A percentile compares a stretch with the other conserved stretches of the same genome.
Conservation (phyloP, 2,113 vertebrate genomes). For the Recurvirostra avosetta region DNA sequence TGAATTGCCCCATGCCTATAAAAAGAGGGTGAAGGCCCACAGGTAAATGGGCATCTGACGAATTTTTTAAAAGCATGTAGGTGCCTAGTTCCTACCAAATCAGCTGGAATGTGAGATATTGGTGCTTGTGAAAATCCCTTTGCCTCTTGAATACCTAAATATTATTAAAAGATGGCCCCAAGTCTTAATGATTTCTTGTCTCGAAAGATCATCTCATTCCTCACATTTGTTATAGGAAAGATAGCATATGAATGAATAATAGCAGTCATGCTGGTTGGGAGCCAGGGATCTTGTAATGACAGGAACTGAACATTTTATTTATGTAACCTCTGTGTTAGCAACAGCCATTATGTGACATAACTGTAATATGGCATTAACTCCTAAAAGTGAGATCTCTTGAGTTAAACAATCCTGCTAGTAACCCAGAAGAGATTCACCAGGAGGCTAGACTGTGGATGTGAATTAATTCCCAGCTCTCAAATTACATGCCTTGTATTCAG, state of each 20-base stretch:
- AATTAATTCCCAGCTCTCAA: constrained; percentile 42
- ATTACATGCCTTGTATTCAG: constrained; percentile 4
- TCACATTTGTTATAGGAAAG: not conserved
- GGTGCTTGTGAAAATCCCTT: not conserved
- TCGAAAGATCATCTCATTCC: not conserved
- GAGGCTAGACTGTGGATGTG: not conserved
- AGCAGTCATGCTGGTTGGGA: not conserved
- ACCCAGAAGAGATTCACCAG: not conserved
- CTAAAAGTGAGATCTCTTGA: not conserved
- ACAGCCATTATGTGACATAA: constrained; percentile 26
- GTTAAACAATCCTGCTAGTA: not conserved
- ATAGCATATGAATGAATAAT: constrained; percentile 3
- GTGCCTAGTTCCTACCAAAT: not conserved
- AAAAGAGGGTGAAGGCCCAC: not conserved
- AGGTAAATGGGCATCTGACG: not conserved
- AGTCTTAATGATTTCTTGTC: not conserved
- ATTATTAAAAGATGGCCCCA: not conserved
- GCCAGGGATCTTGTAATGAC: not conserved
- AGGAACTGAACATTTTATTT: constrained; percentile 29
- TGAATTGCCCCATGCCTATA: not conserved
- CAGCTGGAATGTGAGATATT: not conserved
- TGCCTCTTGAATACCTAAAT: not conserved
- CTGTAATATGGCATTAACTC: not conserved
- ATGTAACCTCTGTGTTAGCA: constrained; percentile 34
- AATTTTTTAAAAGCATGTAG: not conserved